phyloP scores from a whole-genome alignment of 2,113 vertebrate genomes.

The Phylloscopus whistleri region DNA sequence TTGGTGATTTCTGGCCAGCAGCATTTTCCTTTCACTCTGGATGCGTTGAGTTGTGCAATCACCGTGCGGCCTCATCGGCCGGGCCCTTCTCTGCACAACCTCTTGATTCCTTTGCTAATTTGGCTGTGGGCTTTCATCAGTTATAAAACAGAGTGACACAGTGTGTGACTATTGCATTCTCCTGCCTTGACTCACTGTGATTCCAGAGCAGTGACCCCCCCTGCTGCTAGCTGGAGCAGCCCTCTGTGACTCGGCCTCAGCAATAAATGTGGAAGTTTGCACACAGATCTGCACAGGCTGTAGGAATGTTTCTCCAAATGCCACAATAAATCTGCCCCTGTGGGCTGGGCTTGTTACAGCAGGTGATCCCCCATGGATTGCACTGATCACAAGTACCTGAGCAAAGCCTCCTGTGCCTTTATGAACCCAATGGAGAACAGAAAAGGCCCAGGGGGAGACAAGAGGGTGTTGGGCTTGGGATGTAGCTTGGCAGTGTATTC shows the following conservation, averaged over 20 bases:
- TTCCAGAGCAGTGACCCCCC: slow-evolving; percentile 62
- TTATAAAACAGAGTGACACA: slow-evolving; percentile 47
- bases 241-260: slow-evolving; percentile 42
- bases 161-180: slow-evolving; percentile 58
- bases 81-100: neutral
- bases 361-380: neutral
- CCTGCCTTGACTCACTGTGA: slow-evolving; percentile 69
- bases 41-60: neutral
- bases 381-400: neutral
- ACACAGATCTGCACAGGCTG: slow-evolving; percentile 65
- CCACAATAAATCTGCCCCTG: slow-evolving; percentile 66
- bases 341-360: neutral
- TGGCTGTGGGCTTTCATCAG: slow-evolving; percentile 41
- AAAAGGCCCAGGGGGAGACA: accelerated
- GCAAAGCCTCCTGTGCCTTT: neutral
- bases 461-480: neutral
- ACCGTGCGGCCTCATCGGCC: accelerated
- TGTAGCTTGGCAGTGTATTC: neutral
- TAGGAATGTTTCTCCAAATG: slow-evolving; percentile 74
- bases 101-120: slow-evolving; percentile 14
- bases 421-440: accelerated
- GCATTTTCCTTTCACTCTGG: neutral
- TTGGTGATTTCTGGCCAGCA: neutral
- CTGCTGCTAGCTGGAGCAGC: slow-evolving; percentile 56
- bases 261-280: slow-evolving; percentile 59